These are phyloP conservation scores for Bombus vancouverensis DNA, from an alignment of 1,140 invertebrate genomes.

Conservation along the genomic window DNA sequence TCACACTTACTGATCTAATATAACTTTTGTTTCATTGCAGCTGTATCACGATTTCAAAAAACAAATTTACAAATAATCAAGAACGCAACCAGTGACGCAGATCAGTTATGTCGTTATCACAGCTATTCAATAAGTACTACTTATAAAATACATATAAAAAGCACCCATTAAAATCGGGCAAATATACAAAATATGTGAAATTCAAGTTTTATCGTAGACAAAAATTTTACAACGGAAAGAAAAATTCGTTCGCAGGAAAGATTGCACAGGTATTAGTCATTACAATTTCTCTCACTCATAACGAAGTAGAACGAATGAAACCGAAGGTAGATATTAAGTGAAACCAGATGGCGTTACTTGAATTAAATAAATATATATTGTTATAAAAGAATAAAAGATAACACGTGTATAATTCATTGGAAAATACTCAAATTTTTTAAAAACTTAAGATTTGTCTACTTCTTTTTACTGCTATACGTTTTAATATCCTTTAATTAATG, in stretches of 20 bases:
- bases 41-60: slow-evolving; percentile 59
- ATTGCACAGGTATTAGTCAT: slow-evolving; percentile 62
- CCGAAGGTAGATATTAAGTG: slow-evolving; percentile 30
- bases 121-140: slow-evolving; percentile 67
- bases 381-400: neutral
- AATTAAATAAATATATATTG: slow-evolving; percentile 10
- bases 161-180: slow-evolving; percentile 16
- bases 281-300: slow-evolving; percentile 55
- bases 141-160: slow-evolving; percentile 63
- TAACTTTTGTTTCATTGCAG: slow-evolving; percentile 43
- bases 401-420: too few species aligned
- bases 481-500: neutral
- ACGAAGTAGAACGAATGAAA: slow-evolving; percentile 51
- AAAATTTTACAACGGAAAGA: slow-evolving; percentile 46
- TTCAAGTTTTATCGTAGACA: slow-evolving; percentile 6
- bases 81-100: slow-evolving; percentile 54
- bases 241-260: slow-evolving; percentile 32
- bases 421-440: neutral
- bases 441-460: neutral
- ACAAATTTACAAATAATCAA: slow-evolving; percentile 54
- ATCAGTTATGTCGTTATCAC: slow-evolving; percentile 62
- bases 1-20: slow-evolving; percentile 65
- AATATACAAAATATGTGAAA: slow-evolving; percentile 37
- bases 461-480: neutral
- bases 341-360: slow-evolving; percentile 34